Evolutionary conservation across 2,888 invertebrate species (phyloP).

Genomic region (Callyntrura sp.): DNA sequence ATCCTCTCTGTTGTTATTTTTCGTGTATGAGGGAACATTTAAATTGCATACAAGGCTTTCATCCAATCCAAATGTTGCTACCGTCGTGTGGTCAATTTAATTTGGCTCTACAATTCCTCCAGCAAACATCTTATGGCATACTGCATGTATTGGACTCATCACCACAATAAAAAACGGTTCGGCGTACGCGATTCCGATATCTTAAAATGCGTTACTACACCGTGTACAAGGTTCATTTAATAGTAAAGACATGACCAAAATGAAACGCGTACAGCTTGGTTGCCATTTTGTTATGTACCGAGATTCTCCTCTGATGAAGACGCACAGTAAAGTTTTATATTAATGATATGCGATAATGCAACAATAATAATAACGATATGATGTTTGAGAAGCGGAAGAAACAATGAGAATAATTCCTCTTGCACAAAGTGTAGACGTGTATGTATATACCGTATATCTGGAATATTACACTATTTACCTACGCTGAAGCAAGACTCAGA

Average conservation of each 20-base stretch:
- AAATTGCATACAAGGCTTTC: neutral
- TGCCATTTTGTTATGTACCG: neutral
- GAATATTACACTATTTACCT: neutral
- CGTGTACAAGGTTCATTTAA: neutral
- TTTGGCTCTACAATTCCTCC: neutral
- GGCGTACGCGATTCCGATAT: neutral
- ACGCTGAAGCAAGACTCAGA: constrained; percentile 22
- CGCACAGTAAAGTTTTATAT: constrained; percentile 14
- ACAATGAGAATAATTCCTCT: constrained; percentile 3
- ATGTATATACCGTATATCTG: constrained; percentile 7
- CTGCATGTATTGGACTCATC: neutral
- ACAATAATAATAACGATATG: neutral
- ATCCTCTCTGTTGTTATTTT: constrained; percentile 12
- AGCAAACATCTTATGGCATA: neutral
- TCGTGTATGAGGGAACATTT: neutral
- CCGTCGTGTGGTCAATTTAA: neutral
- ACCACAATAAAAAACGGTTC: neutral
- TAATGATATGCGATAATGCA: constrained; percentile 12
- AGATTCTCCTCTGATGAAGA: neutral
- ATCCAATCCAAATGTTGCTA: neutral
- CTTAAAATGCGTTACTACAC: neutral
- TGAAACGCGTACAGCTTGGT: neutral
- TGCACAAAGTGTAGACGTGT: constrained; percentile 31
- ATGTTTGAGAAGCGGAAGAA: constrained; percentile 68
- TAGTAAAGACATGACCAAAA: neutral